Evolutionary conservation across 2,888 invertebrate genomes (phyloP).

Genomic region (Therioaphis trifolii): DNA sequence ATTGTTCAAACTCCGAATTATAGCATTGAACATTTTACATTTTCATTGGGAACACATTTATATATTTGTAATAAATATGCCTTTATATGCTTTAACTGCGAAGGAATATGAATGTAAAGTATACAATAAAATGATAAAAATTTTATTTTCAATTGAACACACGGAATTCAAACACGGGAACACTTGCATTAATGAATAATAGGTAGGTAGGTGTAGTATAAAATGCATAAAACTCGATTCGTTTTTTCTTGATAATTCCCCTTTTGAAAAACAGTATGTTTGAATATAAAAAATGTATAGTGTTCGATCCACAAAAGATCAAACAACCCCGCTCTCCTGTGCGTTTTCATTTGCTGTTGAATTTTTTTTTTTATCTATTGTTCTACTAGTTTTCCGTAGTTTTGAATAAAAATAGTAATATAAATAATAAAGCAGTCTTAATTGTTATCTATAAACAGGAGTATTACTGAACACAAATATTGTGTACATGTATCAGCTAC

Average conservation of each 20-base stretch:
- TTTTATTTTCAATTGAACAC: conserved; percentile 1
- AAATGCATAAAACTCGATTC: not conserved
- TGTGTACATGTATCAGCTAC: too few species aligned
- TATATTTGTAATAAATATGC: too few species aligned
- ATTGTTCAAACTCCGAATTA: too few species aligned
- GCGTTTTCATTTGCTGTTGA: too few species aligned
- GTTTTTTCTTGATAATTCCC: conserved; percentile 21
- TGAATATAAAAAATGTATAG: not conserved
- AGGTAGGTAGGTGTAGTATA: not conserved
- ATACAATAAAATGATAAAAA: conserved; percentile 8
- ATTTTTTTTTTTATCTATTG: not conserved
- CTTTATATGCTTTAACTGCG: too few species aligned
- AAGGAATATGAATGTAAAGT: not conserved
- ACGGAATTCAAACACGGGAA: conserved; percentile 14
- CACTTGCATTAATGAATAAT: conserved; percentile 13
- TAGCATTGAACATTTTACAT: too few species aligned
- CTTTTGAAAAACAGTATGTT: conserved; percentile 13
- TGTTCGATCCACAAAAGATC: conserved; percentile 34
- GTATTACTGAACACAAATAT: too few species aligned
- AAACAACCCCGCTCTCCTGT: not conserved
- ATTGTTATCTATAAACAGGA: too few species aligned
- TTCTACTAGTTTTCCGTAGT: not conserved
- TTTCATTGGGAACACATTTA: too few species aligned
- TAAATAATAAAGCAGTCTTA: too few species aligned
- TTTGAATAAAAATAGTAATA: too few species aligned